Evolutionary conservation across 2,113 vertebrate genomes (phyloP).

Genomic region (Cichladusa arquata): DNA sequence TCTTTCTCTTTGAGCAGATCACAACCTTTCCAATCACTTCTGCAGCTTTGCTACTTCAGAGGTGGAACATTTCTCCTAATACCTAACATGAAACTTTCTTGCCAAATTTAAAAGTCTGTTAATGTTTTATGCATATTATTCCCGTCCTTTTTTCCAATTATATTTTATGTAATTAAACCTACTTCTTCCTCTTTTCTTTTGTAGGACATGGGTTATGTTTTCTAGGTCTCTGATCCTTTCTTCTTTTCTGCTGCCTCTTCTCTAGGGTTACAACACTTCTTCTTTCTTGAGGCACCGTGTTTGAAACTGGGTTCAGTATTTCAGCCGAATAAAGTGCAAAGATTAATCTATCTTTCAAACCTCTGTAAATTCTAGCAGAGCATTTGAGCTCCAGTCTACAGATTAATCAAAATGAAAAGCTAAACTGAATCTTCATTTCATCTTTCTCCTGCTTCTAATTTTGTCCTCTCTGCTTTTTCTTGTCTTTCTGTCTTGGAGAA

Average conservation of each 20-base stretch:
- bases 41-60: neutral
- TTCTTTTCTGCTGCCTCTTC: neutral
- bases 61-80: neutral
- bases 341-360: neutral
- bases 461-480: neutral
- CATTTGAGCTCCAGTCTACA: neutral
- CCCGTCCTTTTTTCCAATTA: neutral
- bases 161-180: neutral
- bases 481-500: neutral
- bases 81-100: neutral
- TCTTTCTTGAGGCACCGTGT: neutral
- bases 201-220: neutral
- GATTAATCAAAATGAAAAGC: neutral
- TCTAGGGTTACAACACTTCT: neutral
- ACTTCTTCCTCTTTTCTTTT: neutral
- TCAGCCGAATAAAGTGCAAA: neutral
- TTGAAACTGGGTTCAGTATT: neutral
- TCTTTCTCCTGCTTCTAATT: neutral
- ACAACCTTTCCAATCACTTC: neutral
- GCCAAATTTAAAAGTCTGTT: neutral
- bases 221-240: neutral
- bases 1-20: neutral
- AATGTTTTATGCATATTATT: neutral
- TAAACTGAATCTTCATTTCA: neutral
- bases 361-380: neutral